These are phyloP conservation scores for Imbricaverruca yamaguchii DNA, from an alignment of 2,888 invertebrate species.

Conservation along the genomic window DNA sequence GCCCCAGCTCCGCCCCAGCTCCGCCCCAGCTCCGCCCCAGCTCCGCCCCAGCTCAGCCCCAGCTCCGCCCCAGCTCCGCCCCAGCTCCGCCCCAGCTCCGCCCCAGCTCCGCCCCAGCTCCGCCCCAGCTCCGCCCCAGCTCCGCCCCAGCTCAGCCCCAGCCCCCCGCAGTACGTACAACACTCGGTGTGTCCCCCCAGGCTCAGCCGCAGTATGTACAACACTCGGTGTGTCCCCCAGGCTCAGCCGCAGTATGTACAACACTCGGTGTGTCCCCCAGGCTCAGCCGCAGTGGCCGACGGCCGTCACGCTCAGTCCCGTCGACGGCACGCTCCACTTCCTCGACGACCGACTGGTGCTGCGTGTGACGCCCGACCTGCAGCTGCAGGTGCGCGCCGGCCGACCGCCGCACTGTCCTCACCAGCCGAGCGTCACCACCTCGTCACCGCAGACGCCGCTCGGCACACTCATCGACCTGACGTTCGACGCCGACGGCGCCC, in stretches of 20 bases:
- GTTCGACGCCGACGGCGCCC: conserved; percentile 89
- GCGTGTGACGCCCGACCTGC: conserved; percentile 79
- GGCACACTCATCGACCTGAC: conserved; percentile 57
- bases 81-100: too few relatives aligned
- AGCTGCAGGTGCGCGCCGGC: conserved; percentile 80
- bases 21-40: too few relatives aligned
- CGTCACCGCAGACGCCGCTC: neutral
- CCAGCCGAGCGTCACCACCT: neutral
- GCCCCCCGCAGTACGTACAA: too few relatives aligned
- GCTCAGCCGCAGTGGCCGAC: conserved; percentile 96
- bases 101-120: too few relatives aligned
- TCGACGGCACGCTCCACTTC: conserved; percentile 90
- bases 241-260: conserved; percentile 42
- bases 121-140: too few relatives aligned
- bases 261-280: conserved; percentile 38
- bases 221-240: conserved; percentile 38
- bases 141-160: too few relatives aligned
- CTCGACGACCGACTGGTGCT: conserved; percentile 90
- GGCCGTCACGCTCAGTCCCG: conserved; percentile 84
- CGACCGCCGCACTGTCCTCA: conserved; percentile 78
- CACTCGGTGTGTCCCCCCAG: too few relatives aligned
- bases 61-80: too few relatives aligned
- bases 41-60: too few relatives aligned
- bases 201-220: too few relatives aligned
- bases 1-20: too few relatives aligned